Percentiles rank a stretch among this genome's conserved stretches.
phyloP scores from a whole-genome alignment of 2,113 vertebrate species.

The Lepisosteus oculatus region DNA sequence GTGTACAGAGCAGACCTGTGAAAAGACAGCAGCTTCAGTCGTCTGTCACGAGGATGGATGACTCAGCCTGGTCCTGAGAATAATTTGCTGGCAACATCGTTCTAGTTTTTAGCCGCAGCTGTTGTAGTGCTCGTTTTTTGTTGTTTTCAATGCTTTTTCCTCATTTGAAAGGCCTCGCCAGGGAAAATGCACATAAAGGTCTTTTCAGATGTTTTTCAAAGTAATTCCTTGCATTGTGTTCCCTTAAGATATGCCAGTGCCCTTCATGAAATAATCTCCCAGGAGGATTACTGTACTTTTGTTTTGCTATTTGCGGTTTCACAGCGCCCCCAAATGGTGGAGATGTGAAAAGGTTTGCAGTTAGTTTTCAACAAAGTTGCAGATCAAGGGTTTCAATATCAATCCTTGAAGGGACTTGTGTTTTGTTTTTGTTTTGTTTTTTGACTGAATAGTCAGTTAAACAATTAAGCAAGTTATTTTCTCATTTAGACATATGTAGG shows the following conservation, averaged over 20 bases:
- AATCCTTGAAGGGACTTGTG: too few species aligned
- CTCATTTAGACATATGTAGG: too few species aligned
- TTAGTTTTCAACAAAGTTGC: too few species aligned
- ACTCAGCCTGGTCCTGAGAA: too few species aligned
- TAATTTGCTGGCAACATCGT: too few species aligned
- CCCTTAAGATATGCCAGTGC: not conserved
- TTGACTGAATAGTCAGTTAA: not conserved
- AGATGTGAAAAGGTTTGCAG: not conserved
- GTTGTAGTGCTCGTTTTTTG: too few species aligned
- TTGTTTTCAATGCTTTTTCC: not conserved
- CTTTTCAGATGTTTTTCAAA: slow-evolving; percentile 7
- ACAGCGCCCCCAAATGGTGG: slow-evolving; percentile 55
- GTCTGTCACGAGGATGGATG: too few species aligned
- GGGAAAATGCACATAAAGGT: not conserved
- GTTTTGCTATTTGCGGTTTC: slow-evolving; percentile 17
- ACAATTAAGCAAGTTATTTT: too few species aligned
- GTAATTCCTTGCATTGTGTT: slow-evolving; percentile 18
- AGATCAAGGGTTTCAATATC: too few species aligned
- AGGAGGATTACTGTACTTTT: not conserved
- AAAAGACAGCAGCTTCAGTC: too few species aligned
- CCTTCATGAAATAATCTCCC: not conserved
- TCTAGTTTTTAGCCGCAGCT: too few species aligned
- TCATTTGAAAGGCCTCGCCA: slow-evolving; percentile 7
- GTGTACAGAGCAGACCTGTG: too few species aligned
- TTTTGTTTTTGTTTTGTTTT: not conserved